Base-by-base conservation (phyloP, 1,140 invertebrate genomes). In the Colletes gigas region DNA sequence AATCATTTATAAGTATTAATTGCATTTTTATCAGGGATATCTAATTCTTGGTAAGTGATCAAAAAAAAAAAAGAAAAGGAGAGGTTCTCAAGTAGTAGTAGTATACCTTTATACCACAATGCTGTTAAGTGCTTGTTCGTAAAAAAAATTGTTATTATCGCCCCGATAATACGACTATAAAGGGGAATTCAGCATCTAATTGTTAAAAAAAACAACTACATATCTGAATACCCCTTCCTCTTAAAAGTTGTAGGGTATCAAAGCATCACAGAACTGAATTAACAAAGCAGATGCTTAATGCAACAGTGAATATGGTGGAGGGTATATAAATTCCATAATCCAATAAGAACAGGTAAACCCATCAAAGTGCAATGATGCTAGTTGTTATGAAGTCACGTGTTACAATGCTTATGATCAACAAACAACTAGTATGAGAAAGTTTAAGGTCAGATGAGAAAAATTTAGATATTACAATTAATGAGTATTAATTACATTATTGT, bases 401-500 rank as follows among this genome's bases (percentile, higher is more conserved):
- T 90, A 90, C 80, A 71, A 84, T 84, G 78, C 59, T 85, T 69
- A 84, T 89, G 88, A 89, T 87, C 70, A 62, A 85, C 80, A 89
- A 87, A 88, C 85, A 90, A 77, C 88, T 90, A 89, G 63, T 78
- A 88, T 84, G 84, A 87, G 77, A 86, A 80, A 88, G 83, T 84
- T 88, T 81, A 60, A 88, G 78, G 75, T 85, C 86, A 87, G 77
- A 89, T 80, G 65, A 88, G 82, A 89, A 88, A 88, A 90, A 87
- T 87, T 86, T 85, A 91, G 83, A 83, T 84, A 89, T 88, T 90
- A 92, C 88, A 91, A 90, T 90, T 91, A 92, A 90, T 91, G 87
- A 92, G 87, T 89, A 92, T 92, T 92, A 92, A 91, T 92, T 92
- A 93, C 92, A 92, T 93, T 92, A 90, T 91, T 92, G 87, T 89